Evolutionary conservation across 2,888 invertebrate genomes (phyloP), one percentile per base, ranked within the genome.

Genomic region (Drosophila kuntzei): DNA sequence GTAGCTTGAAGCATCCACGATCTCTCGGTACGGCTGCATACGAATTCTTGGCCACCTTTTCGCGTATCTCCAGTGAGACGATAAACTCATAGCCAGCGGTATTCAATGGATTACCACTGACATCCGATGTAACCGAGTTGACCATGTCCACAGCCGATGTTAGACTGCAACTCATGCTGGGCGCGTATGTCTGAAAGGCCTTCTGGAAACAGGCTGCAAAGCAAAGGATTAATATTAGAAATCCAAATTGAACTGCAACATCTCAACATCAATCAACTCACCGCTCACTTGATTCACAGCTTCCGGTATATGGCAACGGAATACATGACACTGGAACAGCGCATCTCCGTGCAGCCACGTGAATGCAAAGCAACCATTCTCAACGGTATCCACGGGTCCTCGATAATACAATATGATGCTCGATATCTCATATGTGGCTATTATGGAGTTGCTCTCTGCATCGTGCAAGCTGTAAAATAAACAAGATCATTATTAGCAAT

Each of bases 281-380:
- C 95, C 94, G 81, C 95, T 95, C 49, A 95, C 95, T 92, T 95
- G 94, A 64, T 93, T 95, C 90, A 98, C 98, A 36, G 98, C 98
- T 92, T 98, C 98, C 27, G 97, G 96, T 90, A 97, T 96, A 91
- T 98, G 97, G 93, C 98, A 99, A 64, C 98, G 95, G 93, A 99
- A 99, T 49, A 98, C 98, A 93, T 99, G 99, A 93, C 99, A 99
- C 92, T 98, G 97, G 92, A 98, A 98, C 71, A 98, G 95, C 32
- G 96, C 96, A 87, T 97, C 97, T 0, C 98, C 98, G 91, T 98
- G 98, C 49, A 98, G 96, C 95, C 98, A 98, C 0, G 99, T 99
- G 93, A 99, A 99, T 8, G 99, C 99, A 93, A 99, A 99, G 93
- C 99, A 99, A n/a, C 97, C 95, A 0, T 96, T 95, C 86, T 98